Percentiles rank a stretch among this genome's conserved stretches.
These are phyloP conservation scores for Pocillopora damicornis DNA, from an alignment of 64 coral and sea anemone genomes.

Conservation along the genomic window DNA sequence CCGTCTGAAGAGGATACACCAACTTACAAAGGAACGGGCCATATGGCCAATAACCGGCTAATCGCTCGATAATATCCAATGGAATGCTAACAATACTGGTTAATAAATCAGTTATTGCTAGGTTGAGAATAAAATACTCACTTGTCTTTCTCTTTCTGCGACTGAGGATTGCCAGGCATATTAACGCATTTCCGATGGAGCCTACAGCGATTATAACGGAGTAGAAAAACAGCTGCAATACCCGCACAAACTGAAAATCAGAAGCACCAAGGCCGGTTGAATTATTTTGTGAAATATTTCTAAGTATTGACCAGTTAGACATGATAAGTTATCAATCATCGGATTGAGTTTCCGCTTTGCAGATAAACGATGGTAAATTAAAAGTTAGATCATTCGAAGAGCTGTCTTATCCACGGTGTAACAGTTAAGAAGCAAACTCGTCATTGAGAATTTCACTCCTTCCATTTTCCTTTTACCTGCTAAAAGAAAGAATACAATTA, in stretches of 20 bases:
- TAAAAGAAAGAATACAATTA: no score
- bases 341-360: not conserved
- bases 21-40: constrained; percentile 71
- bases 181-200: constrained; percentile 59
- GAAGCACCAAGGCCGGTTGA: not conserved
- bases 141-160: constrained; percentile 61
- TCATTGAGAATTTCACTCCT: no score
- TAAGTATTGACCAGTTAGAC: not conserved
- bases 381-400: not conserved
- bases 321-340: not conserved
- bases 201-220: constrained; percentile 40
- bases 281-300: constrained; percentile 16
- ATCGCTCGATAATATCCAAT: constrained; percentile 62
- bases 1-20: constrained; percentile 77
- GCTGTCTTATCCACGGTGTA: not conserved
- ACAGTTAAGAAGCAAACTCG: no score
- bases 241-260: not conserved
- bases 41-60: constrained; percentile 60
- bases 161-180: constrained; percentile 62
- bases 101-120: constrained; percentile 65
- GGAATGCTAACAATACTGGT: constrained; percentile 72
- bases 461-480: no score
- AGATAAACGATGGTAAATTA: not conserved
- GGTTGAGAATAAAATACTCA: constrained; percentile 81
- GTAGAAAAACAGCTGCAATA: constrained; percentile 45